Percentiles rank a stretch among this genome's conserved stretches.
phyloP scores from a whole-genome alignment of 2,113 vertebrate genomes.

The Collichthys lucidus region DNA sequence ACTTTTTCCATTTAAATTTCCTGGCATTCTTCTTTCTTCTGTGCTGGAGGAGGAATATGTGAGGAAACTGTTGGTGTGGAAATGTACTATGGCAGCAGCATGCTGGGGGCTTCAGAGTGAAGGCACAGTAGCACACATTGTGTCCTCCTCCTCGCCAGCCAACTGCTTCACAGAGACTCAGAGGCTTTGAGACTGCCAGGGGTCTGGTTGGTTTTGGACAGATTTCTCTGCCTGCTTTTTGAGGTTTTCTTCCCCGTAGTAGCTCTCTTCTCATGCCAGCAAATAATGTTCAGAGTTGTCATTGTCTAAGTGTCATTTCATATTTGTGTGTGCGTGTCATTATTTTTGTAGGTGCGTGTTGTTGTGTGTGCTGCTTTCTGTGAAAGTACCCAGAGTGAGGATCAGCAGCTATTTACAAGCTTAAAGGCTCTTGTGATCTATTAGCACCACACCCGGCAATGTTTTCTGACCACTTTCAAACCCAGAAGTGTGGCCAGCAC shows the following conservation, averaged over 20 bases:
- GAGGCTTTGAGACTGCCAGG: constrained; percentile 49
- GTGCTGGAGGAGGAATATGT: constrained; percentile 21
- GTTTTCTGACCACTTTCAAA: constrained; percentile 51
- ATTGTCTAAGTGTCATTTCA: constrained; percentile 35
- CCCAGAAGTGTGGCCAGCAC: constrained; percentile 60
- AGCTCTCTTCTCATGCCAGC: constrained; percentile 56
- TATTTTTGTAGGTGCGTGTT: constrained; percentile 3
- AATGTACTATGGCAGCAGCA: constrained; percentile 47
- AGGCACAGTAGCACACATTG: constrained; percentile 68
- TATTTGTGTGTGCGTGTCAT: constrained; percentile 21
- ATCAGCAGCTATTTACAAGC: constrained; percentile 54
- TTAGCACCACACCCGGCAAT: constrained; percentile 17
- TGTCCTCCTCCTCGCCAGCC: constrained; percentile 55
- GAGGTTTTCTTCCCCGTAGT: constrained; percentile 22
- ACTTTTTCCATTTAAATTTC: constrained; percentile 5
- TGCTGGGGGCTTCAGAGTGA: constrained; percentile 46
- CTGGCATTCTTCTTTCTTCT: neutral
- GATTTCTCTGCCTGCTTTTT: constrained; percentile 41
- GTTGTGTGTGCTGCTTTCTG: constrained; percentile 5
- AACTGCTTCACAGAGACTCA: constrained; percentile 61
- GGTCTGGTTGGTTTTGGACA: constrained; percentile 59
- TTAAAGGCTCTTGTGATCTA: constrained; percentile 61
- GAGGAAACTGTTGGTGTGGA: constrained; percentile 45
- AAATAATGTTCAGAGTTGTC: constrained; percentile 49
- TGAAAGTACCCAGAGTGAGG: constrained; percentile 46